phyloP scores from a whole-genome alignment of 2,113 vertebrate species.

The Mugil cephalus region DNA sequence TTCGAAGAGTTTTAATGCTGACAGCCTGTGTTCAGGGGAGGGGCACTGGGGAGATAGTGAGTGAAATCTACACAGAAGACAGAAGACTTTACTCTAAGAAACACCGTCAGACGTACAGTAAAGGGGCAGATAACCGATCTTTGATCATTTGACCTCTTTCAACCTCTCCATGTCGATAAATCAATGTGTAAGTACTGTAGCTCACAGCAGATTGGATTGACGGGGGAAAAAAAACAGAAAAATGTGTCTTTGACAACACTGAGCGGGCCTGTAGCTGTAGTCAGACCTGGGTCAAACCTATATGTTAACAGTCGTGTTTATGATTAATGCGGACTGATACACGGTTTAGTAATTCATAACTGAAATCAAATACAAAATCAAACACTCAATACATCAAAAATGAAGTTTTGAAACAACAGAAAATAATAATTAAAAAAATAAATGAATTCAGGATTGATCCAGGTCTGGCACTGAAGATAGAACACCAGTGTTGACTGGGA shows the following conservation, averaged over 20 bases:
- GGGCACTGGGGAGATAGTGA: conserved; percentile 17
- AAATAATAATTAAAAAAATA: background rate
- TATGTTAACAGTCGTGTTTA: conserved; percentile 1
- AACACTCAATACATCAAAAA: conserved; percentile 1
- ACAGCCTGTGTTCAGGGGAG: conserved; percentile 12
- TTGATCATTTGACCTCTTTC: conserved; percentile 17
- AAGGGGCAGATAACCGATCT: background rate
- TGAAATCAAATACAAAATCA: background rate
- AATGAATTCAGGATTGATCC: background rate
- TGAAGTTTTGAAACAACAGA: background rate
- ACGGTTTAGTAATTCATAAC: background rate
- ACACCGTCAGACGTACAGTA: conserved; percentile 35
- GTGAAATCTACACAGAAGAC: conserved; percentile 32
- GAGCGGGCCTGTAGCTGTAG: background rate
- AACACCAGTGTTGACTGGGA: background rate
- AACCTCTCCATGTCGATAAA: conserved; percentile 4
- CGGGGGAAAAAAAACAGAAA: background rate
- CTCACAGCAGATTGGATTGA: conserved; percentile 12
- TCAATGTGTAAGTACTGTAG: background rate
- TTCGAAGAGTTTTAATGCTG: conserved; percentile 18
- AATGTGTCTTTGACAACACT: background rate
- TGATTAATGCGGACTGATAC: background rate
- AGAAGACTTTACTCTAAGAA: conserved; percentile 28
- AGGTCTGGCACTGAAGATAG: background rate
- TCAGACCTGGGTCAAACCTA: conserved; percentile 6